Evolutionary conservation across 2,888 invertebrate genomes (phyloP).

Genomic region (Drosophila kokeensis): DNA sequence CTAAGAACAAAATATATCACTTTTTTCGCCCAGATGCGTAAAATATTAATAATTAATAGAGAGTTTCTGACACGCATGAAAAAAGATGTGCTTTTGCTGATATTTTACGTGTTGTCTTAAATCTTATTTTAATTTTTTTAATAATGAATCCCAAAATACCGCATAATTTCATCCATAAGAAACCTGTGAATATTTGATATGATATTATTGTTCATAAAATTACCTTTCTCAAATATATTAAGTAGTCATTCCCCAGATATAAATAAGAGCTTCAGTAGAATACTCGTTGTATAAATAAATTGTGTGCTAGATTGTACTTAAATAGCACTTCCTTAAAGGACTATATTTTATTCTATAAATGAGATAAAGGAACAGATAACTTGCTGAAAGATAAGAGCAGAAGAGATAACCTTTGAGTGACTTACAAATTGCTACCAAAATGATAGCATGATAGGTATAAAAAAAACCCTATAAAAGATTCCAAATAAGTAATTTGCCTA

Average conservation of each 20-base stretch:
- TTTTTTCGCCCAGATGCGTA: neutral
- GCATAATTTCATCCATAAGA: too few species aligned
- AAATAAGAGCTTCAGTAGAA: neutral
- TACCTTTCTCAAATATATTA: neutral
- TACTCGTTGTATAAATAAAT: neutral
- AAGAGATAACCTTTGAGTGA: neutral
- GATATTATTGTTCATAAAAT: neutral
- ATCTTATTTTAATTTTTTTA: neutral
- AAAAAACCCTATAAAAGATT: neutral
- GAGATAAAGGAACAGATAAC: neutral
- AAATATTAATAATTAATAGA: accelerated
- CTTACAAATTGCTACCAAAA: neutral
- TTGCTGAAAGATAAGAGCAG: neutral
- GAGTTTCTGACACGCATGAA: too few species aligned
- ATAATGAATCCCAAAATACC: neutral
- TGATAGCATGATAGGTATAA: neutral
- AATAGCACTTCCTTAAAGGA: neutral
- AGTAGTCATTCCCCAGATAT: accelerated
- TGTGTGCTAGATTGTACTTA: neutral
- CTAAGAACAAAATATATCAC: too few species aligned
- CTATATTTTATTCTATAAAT: neutral
- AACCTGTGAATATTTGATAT: neutral
- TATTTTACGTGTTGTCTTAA: neutral
- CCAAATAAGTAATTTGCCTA: neutral
- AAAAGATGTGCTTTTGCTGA: accelerated